A percentile compares a stretch with the other conserved stretches of the same genome.
phyloP scores from a whole-genome alignment of 1,140 invertebrate species.

The Andrena cerasifolii region DNA sequence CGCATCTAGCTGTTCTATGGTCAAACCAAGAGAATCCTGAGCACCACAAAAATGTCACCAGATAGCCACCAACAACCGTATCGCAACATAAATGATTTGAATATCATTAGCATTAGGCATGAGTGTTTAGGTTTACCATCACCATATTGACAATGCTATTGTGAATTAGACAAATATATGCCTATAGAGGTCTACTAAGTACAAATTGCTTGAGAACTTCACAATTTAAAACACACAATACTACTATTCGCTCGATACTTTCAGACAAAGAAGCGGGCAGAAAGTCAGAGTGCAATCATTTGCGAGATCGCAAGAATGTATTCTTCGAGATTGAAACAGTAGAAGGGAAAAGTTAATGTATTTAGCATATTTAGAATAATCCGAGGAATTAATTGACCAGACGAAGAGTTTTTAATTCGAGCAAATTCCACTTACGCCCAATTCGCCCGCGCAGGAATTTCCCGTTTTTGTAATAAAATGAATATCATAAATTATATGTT shows the following conservation, averaged over 20 bases:
- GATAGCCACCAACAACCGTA: slow-evolving; percentile 70
- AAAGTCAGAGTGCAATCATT: background rate
- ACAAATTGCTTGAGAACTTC: background rate
- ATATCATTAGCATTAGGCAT: slow-evolving; percentile 48
- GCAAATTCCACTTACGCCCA: too few relatives aligned
- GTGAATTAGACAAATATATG: slow-evolving; percentile 14
- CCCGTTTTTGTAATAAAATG: too few relatives aligned
- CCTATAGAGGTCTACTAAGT: slow-evolving; percentile 1
- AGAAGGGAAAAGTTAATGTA: background rate
- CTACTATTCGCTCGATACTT: background rate
- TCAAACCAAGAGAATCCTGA: slow-evolving; percentile 80
- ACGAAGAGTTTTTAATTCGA: too few relatives aligned
- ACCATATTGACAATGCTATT: slow-evolving; percentile 49
- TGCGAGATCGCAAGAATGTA: too few relatives aligned
- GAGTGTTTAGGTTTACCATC: slow-evolving; percentile 53
- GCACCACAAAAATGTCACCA: slow-evolving; percentile 69
- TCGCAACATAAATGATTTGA: slow-evolving; percentile 58
- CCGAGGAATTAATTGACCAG: background rate
- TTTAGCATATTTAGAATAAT: background rate
- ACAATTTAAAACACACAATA: background rate
- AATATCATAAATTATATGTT: too few relatives aligned
- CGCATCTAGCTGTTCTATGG: slow-evolving; percentile 79
- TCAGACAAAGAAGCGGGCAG: background rate
- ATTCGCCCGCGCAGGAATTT: too few relatives aligned
- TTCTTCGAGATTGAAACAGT: too few relatives aligned